Evolutionary conservation across 2,797 vertebrate species (phyloP).

Genomic region (Urophycis tenuis): DNA sequence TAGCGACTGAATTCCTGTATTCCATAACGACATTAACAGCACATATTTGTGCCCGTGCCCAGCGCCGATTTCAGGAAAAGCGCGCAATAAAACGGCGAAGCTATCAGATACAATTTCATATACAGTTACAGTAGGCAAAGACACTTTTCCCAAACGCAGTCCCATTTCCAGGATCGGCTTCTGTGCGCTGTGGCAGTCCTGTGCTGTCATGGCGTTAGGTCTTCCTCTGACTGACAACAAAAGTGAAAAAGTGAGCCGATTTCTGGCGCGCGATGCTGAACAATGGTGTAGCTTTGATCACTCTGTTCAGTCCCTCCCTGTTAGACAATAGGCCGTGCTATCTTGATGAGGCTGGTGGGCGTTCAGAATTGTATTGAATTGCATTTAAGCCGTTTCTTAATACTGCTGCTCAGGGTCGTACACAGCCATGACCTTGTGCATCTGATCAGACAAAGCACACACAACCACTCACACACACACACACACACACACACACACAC

Average conservation of each 20-base stretch:
- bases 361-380: too few relatives aligned
- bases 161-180: not conserved
- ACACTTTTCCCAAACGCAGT: not conserved
- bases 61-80: too few relatives aligned
- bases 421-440: not conserved
- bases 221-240: not conserved
- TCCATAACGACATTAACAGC: too few relatives aligned
- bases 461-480: constrained; percentile 12
- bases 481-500: too few relatives aligned
- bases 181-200: not conserved
- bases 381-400: not conserved
- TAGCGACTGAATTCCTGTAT: not conserved
- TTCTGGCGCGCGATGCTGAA: too few relatives aligned
- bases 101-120: too few relatives aligned
- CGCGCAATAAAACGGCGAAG: not conserved
- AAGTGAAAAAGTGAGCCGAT: not conserved
- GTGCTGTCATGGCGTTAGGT: not conserved
- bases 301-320: too few relatives aligned
- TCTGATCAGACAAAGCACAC: constrained; percentile 8
- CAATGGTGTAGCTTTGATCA: too few relatives aligned
- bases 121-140: not conserved
- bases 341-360: too few relatives aligned
- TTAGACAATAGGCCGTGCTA: too few relatives aligned
- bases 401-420: not conserved
- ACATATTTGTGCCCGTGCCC: too few relatives aligned